A percentile compares a stretch with the other conserved stretches of the same genome.
Conservation (phyloP, 1,140 invertebrate species). For the Cotesia vestalis region DNA sequence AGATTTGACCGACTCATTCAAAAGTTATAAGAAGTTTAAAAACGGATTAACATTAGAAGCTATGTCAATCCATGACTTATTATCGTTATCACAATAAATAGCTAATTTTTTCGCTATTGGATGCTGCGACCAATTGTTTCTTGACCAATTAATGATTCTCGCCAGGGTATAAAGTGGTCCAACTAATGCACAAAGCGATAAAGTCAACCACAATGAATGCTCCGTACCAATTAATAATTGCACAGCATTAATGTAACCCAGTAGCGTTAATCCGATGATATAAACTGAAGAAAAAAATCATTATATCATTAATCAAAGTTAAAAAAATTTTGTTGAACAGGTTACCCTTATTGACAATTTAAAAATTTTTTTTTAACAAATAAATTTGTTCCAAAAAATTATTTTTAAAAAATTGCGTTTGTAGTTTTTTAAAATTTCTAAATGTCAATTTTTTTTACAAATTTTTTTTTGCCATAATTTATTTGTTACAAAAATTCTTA, state of each 20-base stretch:
- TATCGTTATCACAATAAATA: conserved; percentile 71
- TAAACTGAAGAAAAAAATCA: conserved; percentile 65
- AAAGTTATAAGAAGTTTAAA: too few relatives aligned
- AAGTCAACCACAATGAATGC: conserved; percentile 58
- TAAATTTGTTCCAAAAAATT: too few relatives aligned
- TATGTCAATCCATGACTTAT: conserved; percentile 72
- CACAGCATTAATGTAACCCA: conserved; percentile 61
- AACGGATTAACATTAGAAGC: conserved; percentile 81
- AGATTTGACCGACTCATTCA: too few relatives aligned
- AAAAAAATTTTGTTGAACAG: background rate
- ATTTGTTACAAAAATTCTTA: too few relatives aligned
- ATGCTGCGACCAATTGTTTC: conserved; percentile 76
- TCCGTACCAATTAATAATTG: conserved; percentile 58
- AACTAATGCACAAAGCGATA: conserved; percentile 55
- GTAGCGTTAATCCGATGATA: conserved; percentile 67
- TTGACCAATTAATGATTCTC: conserved; percentile 73
- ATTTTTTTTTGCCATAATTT: too few relatives aligned
- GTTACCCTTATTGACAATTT: too few relatives aligned
- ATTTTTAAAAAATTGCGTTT: too few relatives aligned
- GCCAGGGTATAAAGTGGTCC: conserved; percentile 58
- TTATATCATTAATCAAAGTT: conserved; percentile 10
- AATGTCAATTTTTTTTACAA: too few relatives aligned
- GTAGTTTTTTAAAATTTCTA: too few relatives aligned
- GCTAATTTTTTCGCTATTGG: conserved; percentile 76
- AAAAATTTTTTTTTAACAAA: background rate